Evolutionary conservation across 1,140 invertebrate genomes (phyloP), one percentile per base, ranked within the genome.

Genomic region (Mylabris phalerata): DNA sequence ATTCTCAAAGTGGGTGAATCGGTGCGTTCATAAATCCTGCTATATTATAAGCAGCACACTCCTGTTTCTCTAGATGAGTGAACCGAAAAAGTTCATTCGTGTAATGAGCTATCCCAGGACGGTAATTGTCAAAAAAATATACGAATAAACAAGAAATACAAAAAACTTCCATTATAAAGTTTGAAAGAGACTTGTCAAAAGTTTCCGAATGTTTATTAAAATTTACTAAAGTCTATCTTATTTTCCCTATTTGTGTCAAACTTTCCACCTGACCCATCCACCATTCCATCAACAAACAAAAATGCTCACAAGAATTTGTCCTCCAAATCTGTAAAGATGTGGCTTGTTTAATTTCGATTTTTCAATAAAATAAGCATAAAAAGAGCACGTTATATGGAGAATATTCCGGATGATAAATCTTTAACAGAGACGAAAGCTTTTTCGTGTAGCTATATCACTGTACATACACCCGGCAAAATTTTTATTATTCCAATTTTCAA

Each of bases 71-170:
- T 32, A 7, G 4, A 32, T 32, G 32, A 7, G 7, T 4, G 32
- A 32, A 32, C 32, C 7, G 39, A 46, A 45, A 54, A 54, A 54
- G 41, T 54, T 45, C 52, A 19, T 54, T 32, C 50, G 39, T 27
- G 50, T 60, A 60, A 60, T 60, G 58, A 60, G 48, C 47, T 39
- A 55, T 60, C 58, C 58, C 58, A 41, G 42, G 58, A 46, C 51
- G 41, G 58, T 60, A 60, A 60, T 60, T 57, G 54, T 57, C 59
- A 51, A 44, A 50, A 61, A 56, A 61, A 56, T 61, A 55, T 41
- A 61, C 7, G 7, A 7, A 32, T 61, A 61, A 61, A 57, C 59
- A 61, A 61, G 40, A 50, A 46, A 40, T 61, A 38, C 45, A 45
- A 42, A 61, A 19, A 19, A 57, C 26, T 57, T 61, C 44, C 49